Evolutionary conservation across 2,113 vertebrate genomes (phyloP).

Genomic region (Solenodon paradoxus): DNA sequence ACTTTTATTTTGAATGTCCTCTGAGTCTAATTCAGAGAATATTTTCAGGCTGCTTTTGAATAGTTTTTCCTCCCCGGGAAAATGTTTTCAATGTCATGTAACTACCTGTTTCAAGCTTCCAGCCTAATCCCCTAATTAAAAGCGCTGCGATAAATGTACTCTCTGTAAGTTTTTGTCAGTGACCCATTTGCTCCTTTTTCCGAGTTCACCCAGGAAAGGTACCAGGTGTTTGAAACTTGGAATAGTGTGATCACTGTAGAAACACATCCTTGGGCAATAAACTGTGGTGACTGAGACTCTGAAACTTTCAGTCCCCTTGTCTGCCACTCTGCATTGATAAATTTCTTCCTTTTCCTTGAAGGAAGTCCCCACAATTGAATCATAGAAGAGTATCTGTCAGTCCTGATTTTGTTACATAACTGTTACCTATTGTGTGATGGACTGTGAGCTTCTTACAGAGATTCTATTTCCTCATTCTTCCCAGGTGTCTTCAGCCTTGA

Average conservation of each 20-base stretch:
- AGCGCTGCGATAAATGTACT: background rate
- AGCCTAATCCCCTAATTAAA: background rate
- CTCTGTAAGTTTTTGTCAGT: background rate
- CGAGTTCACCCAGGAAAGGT: background rate
- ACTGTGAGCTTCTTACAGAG: no score
- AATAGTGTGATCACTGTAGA: background rate
- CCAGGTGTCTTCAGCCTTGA: background rate
- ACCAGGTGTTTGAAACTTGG: background rate
- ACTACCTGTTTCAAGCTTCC: background rate
- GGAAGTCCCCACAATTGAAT: background rate
- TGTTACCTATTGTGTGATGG: background rate
- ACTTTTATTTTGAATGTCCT: background rate
- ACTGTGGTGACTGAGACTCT: background rate
- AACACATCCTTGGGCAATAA: background rate
- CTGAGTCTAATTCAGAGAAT: background rate
- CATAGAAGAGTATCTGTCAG: background rate
- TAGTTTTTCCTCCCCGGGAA: background rate
- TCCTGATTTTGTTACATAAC: background rate
- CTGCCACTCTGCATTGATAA: background rate
- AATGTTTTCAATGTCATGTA: background rate
- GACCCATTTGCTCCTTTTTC: background rate
- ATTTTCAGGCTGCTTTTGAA: background rate
- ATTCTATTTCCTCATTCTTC: no score
- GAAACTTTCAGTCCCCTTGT: background rate
- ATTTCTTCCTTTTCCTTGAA: background rate